Evolutionary conservation across 2,888 invertebrate species (phyloP).

Genomic region (Apodemia mormo): DNA sequence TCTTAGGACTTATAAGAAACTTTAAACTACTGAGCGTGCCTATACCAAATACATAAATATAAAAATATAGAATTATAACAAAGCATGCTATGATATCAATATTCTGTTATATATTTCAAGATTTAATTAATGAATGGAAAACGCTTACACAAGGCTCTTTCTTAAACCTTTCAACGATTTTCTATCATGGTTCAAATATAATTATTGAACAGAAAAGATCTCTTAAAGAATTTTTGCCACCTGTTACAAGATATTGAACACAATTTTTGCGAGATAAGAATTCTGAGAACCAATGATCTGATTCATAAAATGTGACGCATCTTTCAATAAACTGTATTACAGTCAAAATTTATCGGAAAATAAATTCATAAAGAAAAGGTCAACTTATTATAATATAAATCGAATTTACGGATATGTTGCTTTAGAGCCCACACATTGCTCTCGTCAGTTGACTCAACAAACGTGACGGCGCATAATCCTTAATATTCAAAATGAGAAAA

Average conservation of each 20-base stretch:
- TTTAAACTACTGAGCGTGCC: no score
- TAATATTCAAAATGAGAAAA: no score
- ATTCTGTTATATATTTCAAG: no score
- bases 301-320: slow-evolving; percentile 18
- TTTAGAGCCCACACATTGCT: neutral
- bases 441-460: neutral
- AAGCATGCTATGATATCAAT: no score
- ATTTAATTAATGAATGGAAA: neutral
- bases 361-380: slow-evolving; percentile 4
- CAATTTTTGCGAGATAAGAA: slow-evolving; percentile 2
- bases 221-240: slow-evolving; percentile 2
- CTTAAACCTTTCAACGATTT: slow-evolving; percentile 1
- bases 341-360: slow-evolving; percentile 5
- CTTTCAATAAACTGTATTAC: slow-evolving; percentile 16
- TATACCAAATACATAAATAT: no score
- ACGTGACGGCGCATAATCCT: no score
- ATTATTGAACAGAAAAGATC: slow-evolving; percentile 12
- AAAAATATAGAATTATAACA: no score
- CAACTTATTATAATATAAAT: neutral
- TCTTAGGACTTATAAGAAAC: no score
- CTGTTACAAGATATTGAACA: slow-evolving; percentile 17
- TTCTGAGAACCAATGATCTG: slow-evolving; percentile 3
- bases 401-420: neutral
- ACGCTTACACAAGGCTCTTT: neutral
- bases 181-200: slow-evolving; percentile 1